A percentile compares a stretch with the other conserved stretches of the same genome.
Evolutionary conservation across 2,113 vertebrate genomes (phyloP).

Genomic region (Trogon melanurus): DNA sequence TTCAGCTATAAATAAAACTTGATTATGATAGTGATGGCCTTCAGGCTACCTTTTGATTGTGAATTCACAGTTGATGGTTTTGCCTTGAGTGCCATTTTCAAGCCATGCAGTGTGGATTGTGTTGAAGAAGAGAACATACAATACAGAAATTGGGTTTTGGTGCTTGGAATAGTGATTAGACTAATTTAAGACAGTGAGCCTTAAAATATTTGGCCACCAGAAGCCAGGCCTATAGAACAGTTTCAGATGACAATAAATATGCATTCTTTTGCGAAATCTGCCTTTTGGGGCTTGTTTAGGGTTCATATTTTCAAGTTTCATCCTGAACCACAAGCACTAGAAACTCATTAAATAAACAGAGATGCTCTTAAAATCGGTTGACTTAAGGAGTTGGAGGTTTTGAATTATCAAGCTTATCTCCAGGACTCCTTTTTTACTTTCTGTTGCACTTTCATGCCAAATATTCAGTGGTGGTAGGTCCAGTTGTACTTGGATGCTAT

Average conservation of each 20-base stretch:
- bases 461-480: rapidly evolving
- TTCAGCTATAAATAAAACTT: neutral
- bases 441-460: neutral
- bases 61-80: neutral
- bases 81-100: neutral
- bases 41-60: neutral
- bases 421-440: neutral
- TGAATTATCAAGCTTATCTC: neutral
- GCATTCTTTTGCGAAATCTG: neutral
- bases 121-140: neutral
- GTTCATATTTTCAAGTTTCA: neutral
- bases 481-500: rapidly evolving
- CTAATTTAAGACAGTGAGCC: neutral
- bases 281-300: neutral
- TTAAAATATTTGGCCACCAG: neutral
- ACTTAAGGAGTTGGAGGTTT: neutral
- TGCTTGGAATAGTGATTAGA: neutral
- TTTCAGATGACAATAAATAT: neutral
- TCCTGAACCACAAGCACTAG: neutral
- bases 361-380: neutral
- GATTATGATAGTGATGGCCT: neutral
- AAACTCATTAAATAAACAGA: neutral
- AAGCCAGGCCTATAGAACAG: neutral
- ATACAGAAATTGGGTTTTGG: neutral
- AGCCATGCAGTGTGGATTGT: neutral